Evolutionary conservation across 2,113 vertebrate species (phyloP).

Genomic region (Taxidea taxus): DNA sequence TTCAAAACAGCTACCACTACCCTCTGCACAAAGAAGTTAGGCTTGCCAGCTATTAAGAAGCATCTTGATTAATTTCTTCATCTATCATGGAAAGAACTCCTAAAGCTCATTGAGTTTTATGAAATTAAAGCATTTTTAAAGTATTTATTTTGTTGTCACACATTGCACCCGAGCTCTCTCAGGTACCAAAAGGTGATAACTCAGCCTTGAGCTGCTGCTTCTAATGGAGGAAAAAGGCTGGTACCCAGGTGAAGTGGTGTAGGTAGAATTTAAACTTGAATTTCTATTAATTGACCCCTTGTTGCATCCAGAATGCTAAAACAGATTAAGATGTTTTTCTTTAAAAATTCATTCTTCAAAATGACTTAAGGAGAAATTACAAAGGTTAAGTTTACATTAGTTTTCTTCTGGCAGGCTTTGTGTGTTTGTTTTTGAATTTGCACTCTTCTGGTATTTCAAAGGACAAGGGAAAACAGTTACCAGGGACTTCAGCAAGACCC

Average conservation of each 20-base stretch:
- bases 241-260: not conserved
- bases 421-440: not conserved
- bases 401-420: not conserved
- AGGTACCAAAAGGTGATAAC: not conserved
- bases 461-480: not conserved
- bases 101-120: not conserved
- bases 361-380: not conserved
- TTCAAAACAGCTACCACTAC: not conserved
- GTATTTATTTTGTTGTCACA: not conserved
- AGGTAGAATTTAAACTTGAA: not conserved
- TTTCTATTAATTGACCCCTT: not conserved
- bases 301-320: not conserved
- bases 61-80: not conserved
- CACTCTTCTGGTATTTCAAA: not conserved
- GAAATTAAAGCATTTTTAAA: not conserved
- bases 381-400: not conserved
- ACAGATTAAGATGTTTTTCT: not conserved
- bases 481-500: not conserved
- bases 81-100: not conserved
- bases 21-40: not conserved
- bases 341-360: not conserved
- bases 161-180: not conserved
- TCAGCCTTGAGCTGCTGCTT: not conserved
- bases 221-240: not conserved
- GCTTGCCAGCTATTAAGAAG: not conserved